phyloP scores from a whole-genome alignment of 2,113 vertebrate species.

The Herpetotheres cachinnans region DNA sequence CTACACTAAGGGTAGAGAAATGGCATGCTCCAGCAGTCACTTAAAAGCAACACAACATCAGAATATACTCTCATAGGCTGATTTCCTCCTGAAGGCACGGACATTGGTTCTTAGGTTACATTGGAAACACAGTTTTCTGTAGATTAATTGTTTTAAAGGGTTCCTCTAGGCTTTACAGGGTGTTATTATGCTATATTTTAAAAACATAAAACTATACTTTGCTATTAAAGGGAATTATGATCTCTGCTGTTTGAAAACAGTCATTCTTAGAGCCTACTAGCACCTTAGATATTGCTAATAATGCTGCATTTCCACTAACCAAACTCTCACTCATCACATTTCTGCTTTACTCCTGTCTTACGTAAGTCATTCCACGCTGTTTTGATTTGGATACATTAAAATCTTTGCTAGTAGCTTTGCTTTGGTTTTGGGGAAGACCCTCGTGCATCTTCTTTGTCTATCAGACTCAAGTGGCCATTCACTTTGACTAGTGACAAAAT shows the following conservation, averaged over 20 bases:
- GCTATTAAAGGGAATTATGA: background rate
- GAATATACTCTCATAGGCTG: background rate
- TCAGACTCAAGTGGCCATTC: background rate
- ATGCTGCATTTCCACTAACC: background rate
- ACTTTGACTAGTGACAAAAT: background rate
- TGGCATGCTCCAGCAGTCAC: background rate
- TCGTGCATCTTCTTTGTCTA: background rate
- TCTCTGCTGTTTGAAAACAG: background rate
- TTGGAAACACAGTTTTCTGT: background rate
- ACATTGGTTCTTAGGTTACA: background rate
- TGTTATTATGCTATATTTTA: background rate
- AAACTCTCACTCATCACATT: background rate
- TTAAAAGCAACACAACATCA: background rate
- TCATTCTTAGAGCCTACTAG: background rate
- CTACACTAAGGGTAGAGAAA: background rate
- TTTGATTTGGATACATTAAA: background rate
- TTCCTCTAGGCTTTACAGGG: background rate
- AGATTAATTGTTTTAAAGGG: background rate
- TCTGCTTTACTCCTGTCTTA: background rate
- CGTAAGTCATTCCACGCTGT: rapidly evolving
- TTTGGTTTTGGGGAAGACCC: background rate
- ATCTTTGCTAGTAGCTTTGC: background rate
- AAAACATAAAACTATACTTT: background rate
- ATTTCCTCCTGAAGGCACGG: background rate
- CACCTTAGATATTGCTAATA: background rate